Evolutionary conservation across 2,113 vertebrate genomes (phyloP).

Genomic region (Brachyhypopomus gauderio): DNA sequence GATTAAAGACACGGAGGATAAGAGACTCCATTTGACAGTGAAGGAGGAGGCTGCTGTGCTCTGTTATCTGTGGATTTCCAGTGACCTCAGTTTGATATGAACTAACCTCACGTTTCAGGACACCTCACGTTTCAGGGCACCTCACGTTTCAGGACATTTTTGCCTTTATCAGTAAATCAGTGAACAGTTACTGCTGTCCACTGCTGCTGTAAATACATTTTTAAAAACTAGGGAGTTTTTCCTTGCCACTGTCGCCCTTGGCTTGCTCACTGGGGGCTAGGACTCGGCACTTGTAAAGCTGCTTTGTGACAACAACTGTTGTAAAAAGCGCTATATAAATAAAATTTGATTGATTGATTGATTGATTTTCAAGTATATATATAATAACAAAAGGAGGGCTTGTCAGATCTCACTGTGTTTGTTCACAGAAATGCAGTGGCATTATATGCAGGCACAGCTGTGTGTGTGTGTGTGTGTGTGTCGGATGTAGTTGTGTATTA

Average conservation of each 20-base stretch:
- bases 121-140: not conserved
- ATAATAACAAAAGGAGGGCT: not conserved
- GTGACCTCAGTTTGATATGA: slow-evolving; percentile 33
- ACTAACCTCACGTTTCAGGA: not conserved
- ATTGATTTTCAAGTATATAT: too few species aligned
- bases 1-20: slow-evolving; percentile 14
- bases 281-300: too few species aligned
- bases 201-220: too few species aligned
- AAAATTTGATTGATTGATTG: too few species aligned
- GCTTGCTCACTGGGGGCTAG: too few species aligned
- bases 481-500: not conserved
- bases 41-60: slow-evolving; percentile 20
- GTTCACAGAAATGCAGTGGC: not conserved
- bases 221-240: too few species aligned
- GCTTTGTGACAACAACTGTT: too few species aligned
- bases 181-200: not conserved
- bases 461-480: slow-evolving; percentile 8
- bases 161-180: slow-evolving; percentile 25
- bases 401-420: not conserved
- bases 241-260: too few species aligned
- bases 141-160: too few species aligned
- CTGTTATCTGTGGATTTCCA: slow-evolving; percentile 37
- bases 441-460: not conserved
- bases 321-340: too few species aligned
- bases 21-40: slow-evolving; percentile 29